Conservation (phyloP, 2,113 vertebrate genomes). For the Amphiprion percula region DNA sequence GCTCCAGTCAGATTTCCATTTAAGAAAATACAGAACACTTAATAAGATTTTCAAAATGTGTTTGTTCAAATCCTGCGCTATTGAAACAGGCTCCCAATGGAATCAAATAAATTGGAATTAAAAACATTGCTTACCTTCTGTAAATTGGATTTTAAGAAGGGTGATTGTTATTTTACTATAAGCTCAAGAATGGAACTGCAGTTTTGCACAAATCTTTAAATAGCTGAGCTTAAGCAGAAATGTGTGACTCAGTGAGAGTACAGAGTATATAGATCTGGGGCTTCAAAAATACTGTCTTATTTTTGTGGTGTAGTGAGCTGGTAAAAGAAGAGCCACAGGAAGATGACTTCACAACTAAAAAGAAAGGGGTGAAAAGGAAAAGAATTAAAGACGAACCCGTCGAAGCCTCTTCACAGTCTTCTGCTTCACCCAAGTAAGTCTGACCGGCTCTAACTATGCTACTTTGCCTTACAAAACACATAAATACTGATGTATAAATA, state of each 20-base stretch:
- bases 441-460: not conserved
- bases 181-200: not conserved
- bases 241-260: fast-evolving
- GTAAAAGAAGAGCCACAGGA: constrained; percentile 66
- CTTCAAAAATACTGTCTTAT: not conserved
- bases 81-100: not conserved
- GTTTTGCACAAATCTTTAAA: not conserved
- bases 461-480: no score
- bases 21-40: not conserved
- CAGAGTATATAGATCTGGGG: not conserved
- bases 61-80: not conserved
- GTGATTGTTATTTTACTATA: not conserved
- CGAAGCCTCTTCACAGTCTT: constrained; percentile 16
- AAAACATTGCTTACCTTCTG: not conserved
- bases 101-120: not conserved
- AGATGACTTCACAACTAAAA: constrained; percentile 66
- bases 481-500: no score
- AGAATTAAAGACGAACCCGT: constrained; percentile 65
- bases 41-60: constrained; percentile 1
- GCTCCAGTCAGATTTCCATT: not conserved
- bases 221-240: not conserved
- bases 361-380: constrained; percentile 78
- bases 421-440: constrained; percentile 49
- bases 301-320: constrained; percentile 32
- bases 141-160: not conserved